Evolutionary conservation across 1,140 invertebrate genomes (phyloP).

Genomic region (Brachionus rotundiformis): DNA sequence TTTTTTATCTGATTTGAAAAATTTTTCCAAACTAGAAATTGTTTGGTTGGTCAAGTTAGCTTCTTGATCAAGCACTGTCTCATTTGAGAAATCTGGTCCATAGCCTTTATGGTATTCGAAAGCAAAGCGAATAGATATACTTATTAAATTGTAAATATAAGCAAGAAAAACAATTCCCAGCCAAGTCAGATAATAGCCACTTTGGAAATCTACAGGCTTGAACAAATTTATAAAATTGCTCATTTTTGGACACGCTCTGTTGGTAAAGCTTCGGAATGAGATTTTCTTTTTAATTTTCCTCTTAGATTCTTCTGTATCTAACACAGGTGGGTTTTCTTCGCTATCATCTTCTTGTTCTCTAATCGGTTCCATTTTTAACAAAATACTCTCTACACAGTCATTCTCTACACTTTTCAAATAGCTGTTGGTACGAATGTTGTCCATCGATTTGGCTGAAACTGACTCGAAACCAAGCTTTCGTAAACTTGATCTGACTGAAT

Average conservation of each 20-base stretch:
- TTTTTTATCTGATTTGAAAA: slow-evolving; percentile 55
- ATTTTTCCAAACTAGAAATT: background rate
- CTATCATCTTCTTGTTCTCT: background rate
- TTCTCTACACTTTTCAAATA: slow-evolving; percentile 37
- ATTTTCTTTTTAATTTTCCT: background rate
- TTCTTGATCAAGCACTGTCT: background rate
- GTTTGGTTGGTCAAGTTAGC: background rate
- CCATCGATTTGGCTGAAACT: background rate
- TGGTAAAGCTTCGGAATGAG: background rate
- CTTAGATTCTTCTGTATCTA: background rate
- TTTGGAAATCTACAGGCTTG: slow-evolving; percentile 58
- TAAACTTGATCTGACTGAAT: slow-evolving; percentile 26
- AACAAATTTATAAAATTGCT: background rate
- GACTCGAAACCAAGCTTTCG: slow-evolving; percentile 39
- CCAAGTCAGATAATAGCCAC: slow-evolving; percentile 77
- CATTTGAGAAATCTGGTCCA: slow-evolving; percentile 1
- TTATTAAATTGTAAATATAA: slow-evolving; percentile 84
- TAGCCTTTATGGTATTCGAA: slow-evolving; percentile 65
- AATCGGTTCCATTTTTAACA: slow-evolving; percentile 46
- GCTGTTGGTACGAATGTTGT: slow-evolving; percentile 12
- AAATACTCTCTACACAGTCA: slow-evolving; percentile 9
- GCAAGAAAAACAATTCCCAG: slow-evolving; percentile 75
- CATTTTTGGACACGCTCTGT: background rate
- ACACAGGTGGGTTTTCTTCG: too few species aligned
- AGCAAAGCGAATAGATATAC: slow-evolving; percentile 77